Percentiles rank a stretch among this genome's conserved stretches.
phyloP scores from a whole-genome alignment of 2,888 invertebrate genomes.

The Scelioninae gen. 1 region DNA sequence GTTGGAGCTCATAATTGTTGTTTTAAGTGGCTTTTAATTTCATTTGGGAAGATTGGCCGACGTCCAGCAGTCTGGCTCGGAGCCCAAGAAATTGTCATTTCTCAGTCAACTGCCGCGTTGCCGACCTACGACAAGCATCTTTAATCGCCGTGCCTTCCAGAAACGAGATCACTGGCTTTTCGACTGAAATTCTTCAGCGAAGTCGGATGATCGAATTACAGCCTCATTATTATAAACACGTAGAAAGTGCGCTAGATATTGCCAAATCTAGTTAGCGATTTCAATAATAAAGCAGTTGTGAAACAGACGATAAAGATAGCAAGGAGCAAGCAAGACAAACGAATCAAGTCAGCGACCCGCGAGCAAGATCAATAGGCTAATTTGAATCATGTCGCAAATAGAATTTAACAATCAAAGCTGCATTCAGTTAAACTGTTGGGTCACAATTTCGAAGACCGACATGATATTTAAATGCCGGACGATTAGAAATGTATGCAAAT shows the following conservation, averaged over 20 bases:
- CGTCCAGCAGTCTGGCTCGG: conserved; percentile 62
- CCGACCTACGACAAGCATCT: conserved; percentile 69
- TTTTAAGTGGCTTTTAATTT: conserved; percentile 63
- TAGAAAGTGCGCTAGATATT: conserved; percentile 18
- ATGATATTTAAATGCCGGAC: background rate
- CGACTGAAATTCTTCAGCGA: conserved; percentile 33
- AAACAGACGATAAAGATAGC: conserved; percentile 1
- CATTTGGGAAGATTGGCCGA: conserved; percentile 66
- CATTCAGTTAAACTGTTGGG: conserved; percentile 2
- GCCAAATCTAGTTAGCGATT: conserved; percentile 37
- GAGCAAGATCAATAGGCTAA: conserved; percentile 29
- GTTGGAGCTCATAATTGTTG: conserved; percentile 50
- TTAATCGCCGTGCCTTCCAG: conserved; percentile 60
- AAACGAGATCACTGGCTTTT: conserved; percentile 51
- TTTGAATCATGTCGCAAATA: conserved; percentile 21
- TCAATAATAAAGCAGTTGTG: conserved; percentile 24
- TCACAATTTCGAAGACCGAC: background rate
- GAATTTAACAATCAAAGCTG: conserved; percentile 22
- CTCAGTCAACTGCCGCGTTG: conserved; percentile 63
- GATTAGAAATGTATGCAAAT: too few relatives aligned
- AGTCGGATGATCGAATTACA: conserved; percentile 51
- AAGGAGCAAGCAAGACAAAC: background rate
- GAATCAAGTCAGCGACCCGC: conserved; percentile 24
- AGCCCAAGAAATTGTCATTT: conserved; percentile 68
- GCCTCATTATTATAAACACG: conserved; percentile 46